Evolutionary conservation across 2,888 invertebrate genomes (phyloP), one percentile per base, ranked within the genome.

Genomic region (Volucella inflata): DNA sequence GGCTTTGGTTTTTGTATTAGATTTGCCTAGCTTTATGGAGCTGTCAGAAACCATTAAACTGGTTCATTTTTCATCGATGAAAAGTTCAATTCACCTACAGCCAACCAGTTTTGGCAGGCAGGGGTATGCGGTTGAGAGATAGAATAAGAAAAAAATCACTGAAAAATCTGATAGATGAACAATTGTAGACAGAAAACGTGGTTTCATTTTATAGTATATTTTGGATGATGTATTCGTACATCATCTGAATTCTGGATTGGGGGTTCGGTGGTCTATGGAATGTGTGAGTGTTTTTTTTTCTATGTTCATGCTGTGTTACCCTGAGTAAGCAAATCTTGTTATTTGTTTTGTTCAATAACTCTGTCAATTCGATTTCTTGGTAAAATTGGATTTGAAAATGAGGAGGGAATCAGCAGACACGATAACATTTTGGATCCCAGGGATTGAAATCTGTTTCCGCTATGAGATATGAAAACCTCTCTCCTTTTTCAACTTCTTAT

Each of bases 31-130:
- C 80, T 46, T 80, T 71, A 84, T 84, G 71, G 70, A 84, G 65
- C 84, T 84, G 84, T 84, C 84, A 84, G 75, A 70, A 84, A 65
- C 80, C 80, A 84, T 84, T 75, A 80, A 75, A 75, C 60, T 60
- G 59, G 75, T 80, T 80, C 84, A 84, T 84, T 84, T 84, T 84
- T 84, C 84, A 84, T 84, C 75, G 79, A 80, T 80, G 75, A 53
- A 80, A 76, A 80, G 80, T 80, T 84, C 75, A 75, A 84, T 84
- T 84, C 75, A 80, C 72, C 36, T 51, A 65, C 70, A 2, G 21
- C 21, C 21, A 21, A 21, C 21, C 21, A 76, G 68, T 53, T 59
- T 60, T 38, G 42, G n/a, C n/a, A n/a, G n/a, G n/a, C 9, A 16
- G 38, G 40, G 21, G 60, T 65, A 46, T 46, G 21, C 40, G 50